These are phyloP conservation scores for Stratiomys singularior DNA, from an alignment of 2,888 invertebrate species.

Conservation along the genomic window DNA sequence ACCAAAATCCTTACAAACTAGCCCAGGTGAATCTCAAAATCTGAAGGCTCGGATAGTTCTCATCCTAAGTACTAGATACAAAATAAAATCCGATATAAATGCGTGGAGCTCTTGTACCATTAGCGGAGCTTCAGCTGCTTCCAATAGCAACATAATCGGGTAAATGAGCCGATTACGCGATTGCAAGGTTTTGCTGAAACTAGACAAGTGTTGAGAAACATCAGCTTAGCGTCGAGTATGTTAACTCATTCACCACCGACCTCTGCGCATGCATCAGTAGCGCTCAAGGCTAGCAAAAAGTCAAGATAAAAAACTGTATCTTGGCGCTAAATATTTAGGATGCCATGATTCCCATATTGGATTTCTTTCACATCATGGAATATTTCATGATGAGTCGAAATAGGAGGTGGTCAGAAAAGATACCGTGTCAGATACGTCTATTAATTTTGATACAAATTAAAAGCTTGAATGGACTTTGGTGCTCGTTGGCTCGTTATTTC, in stretches of 20 bases:
- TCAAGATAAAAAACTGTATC: too few species aligned
- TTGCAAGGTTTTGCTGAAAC: not conserved
- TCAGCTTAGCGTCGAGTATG: not conserved
- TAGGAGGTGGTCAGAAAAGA: not conserved
- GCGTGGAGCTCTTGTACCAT: too few species aligned
- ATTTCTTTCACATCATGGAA: not conserved
- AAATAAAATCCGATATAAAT: too few species aligned
- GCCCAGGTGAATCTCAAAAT: not conserved
- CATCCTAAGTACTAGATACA: too few species aligned
- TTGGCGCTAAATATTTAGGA: not conserved
- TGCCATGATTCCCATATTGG: not conserved
- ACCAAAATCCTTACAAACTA: not conserved
- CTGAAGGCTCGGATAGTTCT: too few species aligned
- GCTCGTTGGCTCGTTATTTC: not conserved
- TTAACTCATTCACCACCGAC: conserved; percentile 19
- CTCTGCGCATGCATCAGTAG: conserved; percentile 10
- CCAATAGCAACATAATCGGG: not conserved
- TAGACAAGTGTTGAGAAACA: not conserved
- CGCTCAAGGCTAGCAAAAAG: not conserved
- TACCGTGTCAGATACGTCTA: not conserved
- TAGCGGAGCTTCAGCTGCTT: too few species aligned
- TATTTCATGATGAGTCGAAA: not conserved
- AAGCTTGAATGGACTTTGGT: not conserved
- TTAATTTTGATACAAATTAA: conserved; percentile 8
- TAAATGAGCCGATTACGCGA: not conserved